These are phyloP conservation scores for Thera britannica DNA, from an alignment of 2,888 invertebrate species.

Conservation along the genomic window DNA sequence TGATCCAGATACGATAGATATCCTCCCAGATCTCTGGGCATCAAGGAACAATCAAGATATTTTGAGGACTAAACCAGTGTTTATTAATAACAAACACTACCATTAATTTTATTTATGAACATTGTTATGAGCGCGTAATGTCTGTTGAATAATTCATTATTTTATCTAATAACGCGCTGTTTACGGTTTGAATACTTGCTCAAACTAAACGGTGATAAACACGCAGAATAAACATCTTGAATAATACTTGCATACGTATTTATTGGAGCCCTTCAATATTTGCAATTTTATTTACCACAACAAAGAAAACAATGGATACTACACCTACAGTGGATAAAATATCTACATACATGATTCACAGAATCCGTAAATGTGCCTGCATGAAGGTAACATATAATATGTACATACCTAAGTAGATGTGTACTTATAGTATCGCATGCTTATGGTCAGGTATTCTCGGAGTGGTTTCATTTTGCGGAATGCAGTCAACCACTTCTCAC, in stretches of 20 bases:
- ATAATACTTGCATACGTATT: slow-evolving; percentile 14
- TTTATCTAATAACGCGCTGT: slow-evolving; percentile 29
- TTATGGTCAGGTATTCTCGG: slow-evolving; percentile 36
- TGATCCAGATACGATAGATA: no score
- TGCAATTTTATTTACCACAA: slow-evolving; percentile 27
- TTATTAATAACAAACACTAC: no score
- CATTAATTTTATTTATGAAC: no score
- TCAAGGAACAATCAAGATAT: no score
- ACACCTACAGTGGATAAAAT: slow-evolving; percentile 2
- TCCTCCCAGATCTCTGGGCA: no score
- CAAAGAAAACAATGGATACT: slow-evolving; percentile 33
- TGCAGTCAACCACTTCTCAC: slow-evolving; percentile 39
- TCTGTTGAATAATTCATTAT: slow-evolving; percentile 21
- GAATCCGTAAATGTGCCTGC: slow-evolving; percentile 1
- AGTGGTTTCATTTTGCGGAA: slow-evolving; percentile 39
- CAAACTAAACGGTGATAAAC: slow-evolving; percentile 44
- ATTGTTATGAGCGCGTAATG: no score
- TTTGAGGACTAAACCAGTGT: no score
- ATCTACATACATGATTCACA: slow-evolving; percentile 10
- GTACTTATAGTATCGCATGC: slow-evolving; percentile 16
- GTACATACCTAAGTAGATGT: not conserved
- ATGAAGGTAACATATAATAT: not conserved
- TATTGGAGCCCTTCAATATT: slow-evolving; percentile 37
- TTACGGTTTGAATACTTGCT: slow-evolving; percentile 32
- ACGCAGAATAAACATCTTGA: slow-evolving; percentile 42